These are phyloP conservation scores for Notiomystis cincta DNA, from an alignment of 2,113 vertebrate genomes.

Conservation along the genomic window DNA sequence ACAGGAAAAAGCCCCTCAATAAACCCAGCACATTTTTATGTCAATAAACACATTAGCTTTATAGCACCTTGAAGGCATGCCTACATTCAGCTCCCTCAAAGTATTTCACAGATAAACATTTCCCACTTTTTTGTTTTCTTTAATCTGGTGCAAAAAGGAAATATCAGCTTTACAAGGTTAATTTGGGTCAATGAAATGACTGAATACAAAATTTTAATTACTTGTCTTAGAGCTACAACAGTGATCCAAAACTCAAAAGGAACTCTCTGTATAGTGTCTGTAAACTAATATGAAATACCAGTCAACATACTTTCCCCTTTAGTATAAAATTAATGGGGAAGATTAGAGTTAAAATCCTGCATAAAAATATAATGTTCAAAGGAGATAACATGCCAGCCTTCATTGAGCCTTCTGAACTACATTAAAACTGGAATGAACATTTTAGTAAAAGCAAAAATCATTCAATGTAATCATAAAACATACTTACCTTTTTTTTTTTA, in stretches of 20 bases:
- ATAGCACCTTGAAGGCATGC: constrained; percentile 48
- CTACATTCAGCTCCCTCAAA: constrained; percentile 36
- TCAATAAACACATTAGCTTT: constrained; percentile 37
- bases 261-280: neutral
- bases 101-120: neutral
- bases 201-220: constrained; percentile 7
- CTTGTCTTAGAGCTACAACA: neutral
- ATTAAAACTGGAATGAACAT: neutral
- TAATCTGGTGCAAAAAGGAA: neutral
- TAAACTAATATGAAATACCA: neutral
- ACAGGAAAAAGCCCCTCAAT: constrained; percentile 32
- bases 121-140: neutral
- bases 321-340: neutral
- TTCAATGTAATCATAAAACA: neutral
- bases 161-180: neutral
- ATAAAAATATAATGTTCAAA: neutral
- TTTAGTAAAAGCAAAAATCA: neutral
- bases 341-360: neutral
- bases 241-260: neutral
- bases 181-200: constrained; percentile 20
- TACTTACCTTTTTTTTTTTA: neutral
- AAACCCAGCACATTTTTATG: constrained; percentile 43
- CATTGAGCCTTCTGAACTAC: neutral
- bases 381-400: neutral
- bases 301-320: neutral